Conservation (phyloP, 2,113 vertebrate species). For the Herpailurus yagouaroundi region DNA sequence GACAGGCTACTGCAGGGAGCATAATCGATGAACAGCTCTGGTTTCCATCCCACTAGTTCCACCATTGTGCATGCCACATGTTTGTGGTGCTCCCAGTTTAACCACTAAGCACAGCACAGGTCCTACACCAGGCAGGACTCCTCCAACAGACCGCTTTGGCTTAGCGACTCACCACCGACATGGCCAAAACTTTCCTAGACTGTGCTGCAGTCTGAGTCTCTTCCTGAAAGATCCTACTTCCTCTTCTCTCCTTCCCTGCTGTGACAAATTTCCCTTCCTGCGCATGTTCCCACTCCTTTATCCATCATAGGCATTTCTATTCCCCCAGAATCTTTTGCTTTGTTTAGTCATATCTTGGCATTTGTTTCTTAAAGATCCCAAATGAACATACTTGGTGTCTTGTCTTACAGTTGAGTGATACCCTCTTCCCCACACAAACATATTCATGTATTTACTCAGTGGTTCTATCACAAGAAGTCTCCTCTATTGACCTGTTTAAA, state of each 20-base stretch:
- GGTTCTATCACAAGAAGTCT: neutral
- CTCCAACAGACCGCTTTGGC: neutral
- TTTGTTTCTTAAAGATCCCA: neutral
- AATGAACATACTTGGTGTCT: neutral
- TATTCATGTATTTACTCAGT: neutral
- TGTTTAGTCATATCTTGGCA: neutral
- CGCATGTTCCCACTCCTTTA: neutral
- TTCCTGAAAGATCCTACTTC: neutral
- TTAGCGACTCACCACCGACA: neutral
- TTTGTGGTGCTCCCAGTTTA: too few species aligned
- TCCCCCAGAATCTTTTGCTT: neutral
- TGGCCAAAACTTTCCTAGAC: neutral
- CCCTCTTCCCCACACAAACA: neutral
- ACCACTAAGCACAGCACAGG: neutral
- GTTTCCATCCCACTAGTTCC: neutral
- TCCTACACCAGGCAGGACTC: neutral
- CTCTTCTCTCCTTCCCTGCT: neutral
- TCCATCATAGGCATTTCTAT: neutral
- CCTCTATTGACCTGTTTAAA: neutral
- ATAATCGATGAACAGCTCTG: neutral
- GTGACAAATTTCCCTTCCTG: neutral
- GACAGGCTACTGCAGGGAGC: neutral
- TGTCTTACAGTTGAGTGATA: neutral
- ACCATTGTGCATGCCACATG: neutral
- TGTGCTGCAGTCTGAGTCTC: neutral